phyloP scores from a whole-genome alignment of 2,888 invertebrate species.

The Eristalis arbustorum region DNA sequence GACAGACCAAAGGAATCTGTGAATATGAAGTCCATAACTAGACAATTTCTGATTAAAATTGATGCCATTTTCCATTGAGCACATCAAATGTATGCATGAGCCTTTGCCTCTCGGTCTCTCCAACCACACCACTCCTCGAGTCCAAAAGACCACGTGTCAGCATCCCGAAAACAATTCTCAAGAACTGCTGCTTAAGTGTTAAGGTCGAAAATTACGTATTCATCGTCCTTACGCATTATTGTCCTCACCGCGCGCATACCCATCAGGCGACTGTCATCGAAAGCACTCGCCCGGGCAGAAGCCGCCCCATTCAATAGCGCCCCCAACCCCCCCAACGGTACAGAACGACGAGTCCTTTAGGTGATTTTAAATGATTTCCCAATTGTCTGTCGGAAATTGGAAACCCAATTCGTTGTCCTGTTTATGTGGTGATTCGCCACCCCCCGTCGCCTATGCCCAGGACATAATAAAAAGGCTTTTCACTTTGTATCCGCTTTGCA shows the following conservation, averaged over 20 bases:
- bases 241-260: conserved; percentile 13
- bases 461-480: conserved; percentile 41
- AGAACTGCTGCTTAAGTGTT: background rate
- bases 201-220: conserved; percentile 9
- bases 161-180: background rate
- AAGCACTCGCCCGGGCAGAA: background rate
- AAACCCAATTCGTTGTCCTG: background rate
- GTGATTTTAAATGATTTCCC: conserved; percentile 41
- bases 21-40: too few species aligned
- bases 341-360: conserved; percentile 21
- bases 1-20: too few species aligned
- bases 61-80: too few species aligned
- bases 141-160: background rate
- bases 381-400: conserved; percentile 38
- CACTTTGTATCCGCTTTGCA: conserved; percentile 48
- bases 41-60: too few species aligned
- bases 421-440: background rate
- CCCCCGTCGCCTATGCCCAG: conserved; percentile 14
- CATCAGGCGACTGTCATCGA: conserved; percentile 25
- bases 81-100: too few species aligned
- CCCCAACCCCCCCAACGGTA: background rate
- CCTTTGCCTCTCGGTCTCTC: background rate
- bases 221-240: conserved; percentile 27
- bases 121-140: background rate
- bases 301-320: conserved; percentile 13